Conservation (phyloP, 2,113 vertebrate species). For the Amblyopsis rosae region DNA sequence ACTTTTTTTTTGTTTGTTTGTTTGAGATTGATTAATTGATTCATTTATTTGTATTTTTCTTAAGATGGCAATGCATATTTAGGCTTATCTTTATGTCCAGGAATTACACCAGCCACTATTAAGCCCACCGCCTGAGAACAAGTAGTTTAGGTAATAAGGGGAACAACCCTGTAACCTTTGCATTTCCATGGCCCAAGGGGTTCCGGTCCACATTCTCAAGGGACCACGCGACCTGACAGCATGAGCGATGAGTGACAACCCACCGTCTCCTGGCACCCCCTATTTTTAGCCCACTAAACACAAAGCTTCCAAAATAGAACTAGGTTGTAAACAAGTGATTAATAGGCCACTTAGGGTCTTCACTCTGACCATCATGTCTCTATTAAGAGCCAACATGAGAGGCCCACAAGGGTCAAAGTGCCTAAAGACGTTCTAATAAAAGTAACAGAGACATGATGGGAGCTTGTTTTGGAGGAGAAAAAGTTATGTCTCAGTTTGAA, state of each 20-base stretch:
- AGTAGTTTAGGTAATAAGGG: conserved; percentile 59
- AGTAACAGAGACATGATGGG: conserved; percentile 73
- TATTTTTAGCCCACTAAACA: conserved; percentile 96
- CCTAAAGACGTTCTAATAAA: conserved; percentile 92
- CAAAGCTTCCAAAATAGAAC: conserved; percentile 81
- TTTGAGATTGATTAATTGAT: not conserved
- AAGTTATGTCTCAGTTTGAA: conserved; percentile 82
- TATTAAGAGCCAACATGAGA: conserved; percentile 89
- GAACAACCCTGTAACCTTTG: conserved; percentile 69
- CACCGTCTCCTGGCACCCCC: conserved; percentile 68
- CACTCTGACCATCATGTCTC: conserved; percentile 83
- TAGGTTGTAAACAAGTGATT: conserved; percentile 85
- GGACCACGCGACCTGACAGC: conserved; percentile 66
- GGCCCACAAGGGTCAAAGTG: conserved; percentile 84
- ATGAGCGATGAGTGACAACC: conserved; percentile 63
- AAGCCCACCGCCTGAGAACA: conserved; percentile 35
- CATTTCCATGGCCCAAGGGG: conserved; percentile 64
- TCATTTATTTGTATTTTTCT: not conserved
- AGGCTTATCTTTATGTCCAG: conserved; percentile 40
- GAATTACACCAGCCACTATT: conserved; percentile 20
- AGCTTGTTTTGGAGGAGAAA: conserved; percentile 70
- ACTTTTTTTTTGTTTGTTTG: not conserved
- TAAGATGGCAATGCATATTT: not conserved
- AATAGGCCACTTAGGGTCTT: conserved; percentile 84
- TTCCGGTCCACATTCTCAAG: conserved; percentile 54